Base-by-base conservation (phyloP, 2,888 invertebrate genomes). In the Orthosia cruda region DNA sequence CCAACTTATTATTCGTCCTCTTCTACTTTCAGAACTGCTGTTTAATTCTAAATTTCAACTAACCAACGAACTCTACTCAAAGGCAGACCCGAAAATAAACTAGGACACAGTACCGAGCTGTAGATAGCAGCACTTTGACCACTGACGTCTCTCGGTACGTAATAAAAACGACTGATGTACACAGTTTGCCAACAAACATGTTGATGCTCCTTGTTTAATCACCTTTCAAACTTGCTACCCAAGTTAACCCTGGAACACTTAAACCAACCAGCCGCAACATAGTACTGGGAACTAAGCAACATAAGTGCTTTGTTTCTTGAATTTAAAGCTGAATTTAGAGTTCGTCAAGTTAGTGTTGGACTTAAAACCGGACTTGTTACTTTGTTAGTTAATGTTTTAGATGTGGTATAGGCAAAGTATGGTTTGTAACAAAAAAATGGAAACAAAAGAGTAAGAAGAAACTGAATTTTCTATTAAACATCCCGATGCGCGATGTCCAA, bases 201-300 rank as follows among this genome's bases (percentile, higher is more conserved):
- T 87, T 86, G 84, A 82, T 86, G 82, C 71, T 78, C 72, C 80
- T 85, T 87, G 84, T 86, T 87, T 87, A 87, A 87, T 87, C 86
- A 86, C 84, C 87, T 87, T 85, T 83, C 72, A 85, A 87, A 87
- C 77, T 80, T 77, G 77, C 59, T 75, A 69, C 76, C 72, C 62
- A 84, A 84, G 80, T 82, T 69, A 66, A 85, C 66, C 79, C 84
- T 76, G 57, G 82, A 74, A 87, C 80, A 83, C 78, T 86, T 85
- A 80, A 83, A 74, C 79, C 76, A 74, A 82, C 86, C 71, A 71
- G 78, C 87, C 87, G 58, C 86, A 85, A 86, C 81, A 77, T 76
- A 75, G 86, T 74, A 85, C 84, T 61, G 68, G 81, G 75, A 76
- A 70, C 80, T 81, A 79, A 85, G 71, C 78, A 87, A 85, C 83